phyloP scores from a whole-genome alignment of 2,113 vertebrate genomes.

The Seriola dumerili region DNA sequence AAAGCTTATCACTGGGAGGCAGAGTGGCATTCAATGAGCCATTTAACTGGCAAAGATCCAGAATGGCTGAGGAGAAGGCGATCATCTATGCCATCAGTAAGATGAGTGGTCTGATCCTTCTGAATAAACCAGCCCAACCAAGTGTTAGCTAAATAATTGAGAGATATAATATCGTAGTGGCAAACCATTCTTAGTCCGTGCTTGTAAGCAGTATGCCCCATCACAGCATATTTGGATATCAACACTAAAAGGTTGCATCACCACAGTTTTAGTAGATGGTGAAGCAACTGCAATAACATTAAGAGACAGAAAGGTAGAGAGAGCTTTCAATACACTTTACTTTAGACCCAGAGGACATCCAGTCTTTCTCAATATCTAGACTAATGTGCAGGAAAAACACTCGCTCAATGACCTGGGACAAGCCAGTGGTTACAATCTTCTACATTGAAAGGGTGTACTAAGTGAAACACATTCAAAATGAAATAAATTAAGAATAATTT shows the following conservation, averaged over 20 bases:
- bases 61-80: neutral
- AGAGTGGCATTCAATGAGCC: neutral
- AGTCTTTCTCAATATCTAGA: slow-evolving; percentile 13
- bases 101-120: neutral
- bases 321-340: slow-evolving; percentile 1
- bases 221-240: neutral
- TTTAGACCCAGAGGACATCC: slow-evolving; percentile 28
- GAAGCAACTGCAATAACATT: neutral
- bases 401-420: neutral
- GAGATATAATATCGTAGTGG: neutral
- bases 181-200: neutral
- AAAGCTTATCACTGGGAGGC: neutral
- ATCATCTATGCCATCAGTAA: neutral
- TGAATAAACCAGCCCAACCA: neutral
- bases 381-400: slow-evolving; percentile 7
- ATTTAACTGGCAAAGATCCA: neutral
- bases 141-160: neutral
- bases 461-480: neutral
- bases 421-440: neutral
- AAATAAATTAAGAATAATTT: neutral
- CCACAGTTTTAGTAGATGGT: slow-evolving; percentile 5
- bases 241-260: neutral
- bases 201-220: neutral
- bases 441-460: neutral
- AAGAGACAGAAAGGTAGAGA: slow-evolving; percentile 8